Evolutionary conservation across 2,797 vertebrate species (phyloP).

Genomic region (Cichlasoma orientale): DNA sequence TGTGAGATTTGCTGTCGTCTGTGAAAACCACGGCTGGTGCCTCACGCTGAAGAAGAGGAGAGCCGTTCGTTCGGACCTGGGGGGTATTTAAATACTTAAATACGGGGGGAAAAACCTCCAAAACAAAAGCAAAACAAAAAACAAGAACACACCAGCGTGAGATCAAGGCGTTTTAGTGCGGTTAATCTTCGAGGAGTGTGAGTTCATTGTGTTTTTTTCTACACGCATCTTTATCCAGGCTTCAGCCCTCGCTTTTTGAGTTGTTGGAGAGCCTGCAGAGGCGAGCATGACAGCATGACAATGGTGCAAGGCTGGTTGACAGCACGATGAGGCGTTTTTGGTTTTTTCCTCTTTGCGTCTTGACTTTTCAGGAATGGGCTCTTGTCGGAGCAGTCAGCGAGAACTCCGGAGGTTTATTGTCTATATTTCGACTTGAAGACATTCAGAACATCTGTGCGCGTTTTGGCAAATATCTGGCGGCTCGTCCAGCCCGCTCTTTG

Average conservation of each 20-base stretch:
- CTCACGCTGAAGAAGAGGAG: neutral
- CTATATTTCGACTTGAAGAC: neutral
- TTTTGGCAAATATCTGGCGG: slow-evolving; percentile 27
- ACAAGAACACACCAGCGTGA: neutral
- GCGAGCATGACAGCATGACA: slow-evolving; percentile 54
- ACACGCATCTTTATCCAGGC: neutral
- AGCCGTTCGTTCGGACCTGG: slow-evolving; percentile 16
- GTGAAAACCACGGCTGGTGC: slow-evolving; percentile 30
- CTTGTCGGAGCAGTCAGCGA: slow-evolving; percentile 26
- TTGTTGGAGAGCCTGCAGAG: slow-evolving; percentile 54
- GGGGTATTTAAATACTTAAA: slow-evolving; percentile 12
- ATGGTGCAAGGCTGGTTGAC: slow-evolving; percentile 64
- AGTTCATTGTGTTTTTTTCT: neutral
- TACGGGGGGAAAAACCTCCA: no score
- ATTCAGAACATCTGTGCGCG: neutral
- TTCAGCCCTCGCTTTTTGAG: slow-evolving; percentile 24
- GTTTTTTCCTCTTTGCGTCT: slow-evolving; percentile 5
- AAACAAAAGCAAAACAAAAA: neutral
- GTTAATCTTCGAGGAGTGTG: neutral
- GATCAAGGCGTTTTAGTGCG: neutral
- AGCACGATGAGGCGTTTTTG: slow-evolving; percentile 48
- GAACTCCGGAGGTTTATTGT: slow-evolving; percentile 3
- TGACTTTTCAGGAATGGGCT: slow-evolving; percentile 66
- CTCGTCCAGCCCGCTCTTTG: slow-evolving; percentile 16
- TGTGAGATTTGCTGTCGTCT: slow-evolving; percentile 36